Conservation (phyloP, 2,113 vertebrate species). For the Heliornis fulica region DNA sequence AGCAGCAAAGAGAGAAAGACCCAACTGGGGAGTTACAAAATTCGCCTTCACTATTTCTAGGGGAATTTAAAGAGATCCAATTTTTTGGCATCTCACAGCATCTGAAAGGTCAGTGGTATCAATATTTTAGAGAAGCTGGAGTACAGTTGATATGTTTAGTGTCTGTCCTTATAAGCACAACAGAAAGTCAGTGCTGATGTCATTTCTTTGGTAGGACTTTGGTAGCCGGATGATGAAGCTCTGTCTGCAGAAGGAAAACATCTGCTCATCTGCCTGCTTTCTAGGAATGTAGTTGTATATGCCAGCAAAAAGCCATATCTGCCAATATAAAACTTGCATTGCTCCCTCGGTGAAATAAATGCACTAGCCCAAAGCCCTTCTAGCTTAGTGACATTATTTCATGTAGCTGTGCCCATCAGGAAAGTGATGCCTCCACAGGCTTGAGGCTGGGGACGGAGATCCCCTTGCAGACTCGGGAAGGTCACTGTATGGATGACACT, state of each 20-base stretch:
- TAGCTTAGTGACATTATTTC: not conserved
- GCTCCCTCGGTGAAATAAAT: not conserved
- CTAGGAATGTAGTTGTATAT: not conserved
- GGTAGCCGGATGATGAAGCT: not conserved
- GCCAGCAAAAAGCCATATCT: not conserved
- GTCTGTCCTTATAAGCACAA: not conserved
- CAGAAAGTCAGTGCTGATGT: not conserved
- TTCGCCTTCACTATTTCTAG: not conserved
- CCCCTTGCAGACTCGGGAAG: not conserved
- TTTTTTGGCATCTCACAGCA: not conserved
- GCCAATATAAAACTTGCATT: not conserved
- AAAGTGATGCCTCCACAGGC: accelerated
- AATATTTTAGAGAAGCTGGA: not conserved
- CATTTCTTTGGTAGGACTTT: not conserved
- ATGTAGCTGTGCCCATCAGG: not conserved
- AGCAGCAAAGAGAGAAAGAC: not conserved
- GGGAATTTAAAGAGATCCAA: not conserved
- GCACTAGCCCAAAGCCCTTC: not conserved
- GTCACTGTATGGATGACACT: not conserved
- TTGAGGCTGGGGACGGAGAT: not conserved
- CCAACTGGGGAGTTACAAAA: not conserved
- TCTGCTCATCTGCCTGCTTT: not conserved
- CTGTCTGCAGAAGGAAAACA: not conserved
- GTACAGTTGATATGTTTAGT: not conserved
- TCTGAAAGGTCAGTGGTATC: not conserved